Conservation (phyloP, 2,888 invertebrate species). For the Emmelina monodactyla region DNA sequence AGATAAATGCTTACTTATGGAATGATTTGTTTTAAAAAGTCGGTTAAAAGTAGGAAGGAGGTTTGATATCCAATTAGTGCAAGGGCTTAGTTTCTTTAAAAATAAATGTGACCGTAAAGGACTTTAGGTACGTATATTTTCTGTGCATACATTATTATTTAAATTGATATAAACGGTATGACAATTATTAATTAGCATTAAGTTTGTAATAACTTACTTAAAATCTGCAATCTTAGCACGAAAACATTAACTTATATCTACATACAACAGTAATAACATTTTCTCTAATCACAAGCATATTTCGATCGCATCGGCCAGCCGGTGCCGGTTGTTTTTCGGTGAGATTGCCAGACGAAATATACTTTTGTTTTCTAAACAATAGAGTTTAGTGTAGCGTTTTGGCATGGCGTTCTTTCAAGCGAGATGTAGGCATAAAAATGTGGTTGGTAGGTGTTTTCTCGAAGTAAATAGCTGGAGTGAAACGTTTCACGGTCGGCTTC, state of each 20-base stretch:
- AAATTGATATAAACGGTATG: no score
- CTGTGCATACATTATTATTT: no score
- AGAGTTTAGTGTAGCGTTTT: conserved; percentile 22
- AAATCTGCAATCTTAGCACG: not conserved
- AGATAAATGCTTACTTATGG: no score
- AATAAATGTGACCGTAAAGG: no score
- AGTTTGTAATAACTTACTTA: not conserved
- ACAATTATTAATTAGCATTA: no score
- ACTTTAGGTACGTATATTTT: no score
- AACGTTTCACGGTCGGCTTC: conserved; percentile 47
- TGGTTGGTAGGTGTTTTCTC: conserved; percentile 46
- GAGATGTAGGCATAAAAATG: conserved; percentile 54
- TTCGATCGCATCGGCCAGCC: not conserved
- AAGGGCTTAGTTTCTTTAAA: no score
- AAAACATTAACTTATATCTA: no score
- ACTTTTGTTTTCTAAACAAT: conserved; percentile 44
- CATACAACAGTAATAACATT: not conserved
- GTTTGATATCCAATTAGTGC: no score
- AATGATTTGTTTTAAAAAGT: no score
- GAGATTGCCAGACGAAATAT: conserved; percentile 20
- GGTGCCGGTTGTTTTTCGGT: not conserved
- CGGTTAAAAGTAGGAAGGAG: no score
- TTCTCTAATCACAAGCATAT: not conserved
- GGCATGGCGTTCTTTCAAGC: conserved; percentile 30
- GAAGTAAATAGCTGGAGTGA: conserved; percentile 59